phyloP scores from a whole-genome alignment of 2,888 invertebrate species.

The Sarcophaga rosellei region DNA sequence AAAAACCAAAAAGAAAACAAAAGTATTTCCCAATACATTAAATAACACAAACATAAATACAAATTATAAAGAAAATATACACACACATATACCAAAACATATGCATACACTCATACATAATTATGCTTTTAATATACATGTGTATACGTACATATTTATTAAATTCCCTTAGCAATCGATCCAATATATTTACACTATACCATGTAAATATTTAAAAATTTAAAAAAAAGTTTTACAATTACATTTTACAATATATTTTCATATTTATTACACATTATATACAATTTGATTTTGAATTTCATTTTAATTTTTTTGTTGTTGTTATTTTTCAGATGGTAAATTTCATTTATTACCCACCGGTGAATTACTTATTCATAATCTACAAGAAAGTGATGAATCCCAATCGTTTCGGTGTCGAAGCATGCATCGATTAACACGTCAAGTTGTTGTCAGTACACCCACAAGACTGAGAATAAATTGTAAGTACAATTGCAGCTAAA shows the following conservation, averaged over 20 bases:
- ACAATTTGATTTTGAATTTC: background rate
- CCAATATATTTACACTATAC: background rate
- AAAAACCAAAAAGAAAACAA: background rate
- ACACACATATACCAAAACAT: background rate
- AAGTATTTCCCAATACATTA: conserved; percentile 21
- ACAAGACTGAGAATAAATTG: conserved; percentile 87
- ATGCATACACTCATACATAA: background rate
- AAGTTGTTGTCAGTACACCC: conserved; percentile 86
- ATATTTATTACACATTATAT: background rate
- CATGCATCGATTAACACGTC: conserved; percentile 87
- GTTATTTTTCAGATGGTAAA: conserved; percentile 85
- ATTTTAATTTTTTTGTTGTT: conserved; percentile 43
- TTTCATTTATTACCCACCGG: conserved; percentile 89
- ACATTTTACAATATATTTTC: conserved; percentile 21
- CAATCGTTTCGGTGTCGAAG: conserved; percentile 88
- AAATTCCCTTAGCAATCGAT: background rate
- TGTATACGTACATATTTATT: background rate
- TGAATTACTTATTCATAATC: conserved; percentile 87
- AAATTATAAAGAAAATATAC: background rate
- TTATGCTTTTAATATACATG: background rate
- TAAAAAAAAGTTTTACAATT: conserved; percentile 20
- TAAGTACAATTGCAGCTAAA: conserved; percentile 78
- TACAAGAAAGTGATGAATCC: conserved; percentile 88
- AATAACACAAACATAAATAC: conserved; percentile 4
- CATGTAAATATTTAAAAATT: conserved; percentile 1